Base-by-base conservation (phyloP, 1,140 invertebrate species). In the Drosophila kikkawai region DNA sequence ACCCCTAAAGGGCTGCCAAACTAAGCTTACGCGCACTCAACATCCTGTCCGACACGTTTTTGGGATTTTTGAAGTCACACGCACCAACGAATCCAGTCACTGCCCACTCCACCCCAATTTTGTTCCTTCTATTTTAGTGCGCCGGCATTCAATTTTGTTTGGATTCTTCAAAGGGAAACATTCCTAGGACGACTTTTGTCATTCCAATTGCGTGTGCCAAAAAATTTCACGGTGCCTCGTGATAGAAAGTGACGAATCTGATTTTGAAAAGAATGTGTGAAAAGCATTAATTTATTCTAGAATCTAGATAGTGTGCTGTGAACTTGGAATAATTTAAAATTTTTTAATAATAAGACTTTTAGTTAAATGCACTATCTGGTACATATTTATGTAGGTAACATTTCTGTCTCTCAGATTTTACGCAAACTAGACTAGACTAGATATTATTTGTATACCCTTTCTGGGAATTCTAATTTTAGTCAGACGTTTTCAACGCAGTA, bases 11-110 rank as follows among this genome's bases (percentile, higher is more conserved):
- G 48, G n/a, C 53, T 26, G 26, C 53, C 55, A 37, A 37, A 59
- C 63, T 51, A 66, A 55, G 74, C 74, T 68, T 50, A 82, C 47
- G 47, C 65, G 76, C 74, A 76, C 75, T 91, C 79, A 91, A 79
- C 87, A 91, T 91, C 75, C 80, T 69, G 87, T 67, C 79, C 67
- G 87, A 82, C 87, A 91, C 87, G 87, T 91, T 91, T 91, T 88
- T 84, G 66, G 88, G 87, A 91, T 91, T 91, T 91, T 88, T 91
- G 79, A 87, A 91, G 87, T 84, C 86, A 91, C 79, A 90, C 82
- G 86, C 85, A 82, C 66, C 85, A 90, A 80, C 61, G 67, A 71
- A 55, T 61, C 59, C 48, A 45, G 44, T 53, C 61, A 13, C 13
- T 41, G 53, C 19, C 63, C 32, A 19, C 39, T 42, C 36, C 73